phyloP scores from a whole-genome alignment of 2,113 vertebrate species.

The Prionailurus viverrinus region DNA sequence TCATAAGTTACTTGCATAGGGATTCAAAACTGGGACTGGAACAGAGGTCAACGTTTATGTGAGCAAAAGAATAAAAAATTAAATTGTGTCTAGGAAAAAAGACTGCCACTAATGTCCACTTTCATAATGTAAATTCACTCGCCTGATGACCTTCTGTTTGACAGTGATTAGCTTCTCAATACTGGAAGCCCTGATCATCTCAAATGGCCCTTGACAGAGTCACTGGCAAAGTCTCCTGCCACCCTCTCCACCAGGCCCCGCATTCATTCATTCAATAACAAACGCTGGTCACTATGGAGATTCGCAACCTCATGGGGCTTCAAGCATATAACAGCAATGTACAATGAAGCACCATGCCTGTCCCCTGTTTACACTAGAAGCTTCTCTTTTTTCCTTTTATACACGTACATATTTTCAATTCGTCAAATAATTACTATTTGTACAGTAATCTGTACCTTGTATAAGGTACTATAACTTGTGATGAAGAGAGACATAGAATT shows the following conservation, averaged over 20 bases:
- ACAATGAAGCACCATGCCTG: background rate
- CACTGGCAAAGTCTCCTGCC: background rate
- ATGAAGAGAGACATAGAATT: constrained; percentile 7
- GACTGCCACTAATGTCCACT: background rate
- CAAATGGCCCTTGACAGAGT: background rate
- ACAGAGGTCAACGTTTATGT: background rate
- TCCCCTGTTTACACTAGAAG: background rate
- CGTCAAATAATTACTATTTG: background rate
- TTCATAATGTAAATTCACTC: background rate
- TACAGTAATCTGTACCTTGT: too few species aligned
- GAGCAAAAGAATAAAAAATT: constrained; percentile 17
- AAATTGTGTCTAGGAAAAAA: background rate
- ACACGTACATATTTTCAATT: constrained; percentile 29
- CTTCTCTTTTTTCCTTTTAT: background rate
- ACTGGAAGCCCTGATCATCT: background rate
- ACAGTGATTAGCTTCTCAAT: background rate
- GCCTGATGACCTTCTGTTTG: background rate
- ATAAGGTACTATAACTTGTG: background rate
- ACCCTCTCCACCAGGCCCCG: background rate
- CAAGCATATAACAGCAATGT: too few species aligned
- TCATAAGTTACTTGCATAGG: background rate
- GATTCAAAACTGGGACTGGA: background rate
- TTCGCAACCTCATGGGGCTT: background rate
- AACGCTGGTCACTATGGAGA: background rate
- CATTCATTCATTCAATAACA: background rate